Percentiles rank a stretch among this genome's conserved stretches.
These are phyloP conservation scores for Eupithecia vulgata DNA, from an alignment of 2,888 invertebrate genomes.

Conservation along the genomic window DNA sequence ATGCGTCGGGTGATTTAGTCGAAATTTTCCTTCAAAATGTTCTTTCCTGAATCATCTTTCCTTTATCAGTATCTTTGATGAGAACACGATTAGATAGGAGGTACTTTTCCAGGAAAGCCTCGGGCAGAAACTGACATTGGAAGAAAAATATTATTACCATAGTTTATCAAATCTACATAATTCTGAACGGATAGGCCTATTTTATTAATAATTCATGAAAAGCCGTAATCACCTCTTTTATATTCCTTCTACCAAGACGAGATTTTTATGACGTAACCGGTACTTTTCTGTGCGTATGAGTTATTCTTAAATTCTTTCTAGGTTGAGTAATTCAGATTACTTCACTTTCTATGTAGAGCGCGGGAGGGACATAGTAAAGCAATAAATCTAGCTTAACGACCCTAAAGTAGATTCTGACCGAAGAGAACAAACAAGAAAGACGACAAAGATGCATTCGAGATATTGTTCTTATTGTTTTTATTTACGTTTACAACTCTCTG, in stretches of 20 bases:
- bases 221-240: not conserved
- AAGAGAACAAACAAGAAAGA: no score
- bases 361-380: not conserved
- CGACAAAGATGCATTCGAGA: not conserved
- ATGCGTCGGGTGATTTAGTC: not conserved
- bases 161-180: not conserved
- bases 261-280: not conserved
- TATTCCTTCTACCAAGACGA: not conserved
- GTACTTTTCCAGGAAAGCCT: not conserved
- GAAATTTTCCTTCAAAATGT: not conserved
- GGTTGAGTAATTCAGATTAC: not conserved
- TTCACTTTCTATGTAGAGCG: not conserved
- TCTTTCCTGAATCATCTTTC: no score
- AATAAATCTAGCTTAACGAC: not conserved
- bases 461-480: not conserved
- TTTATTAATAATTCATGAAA: conserved; percentile 1
- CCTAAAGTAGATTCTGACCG: not conserved
- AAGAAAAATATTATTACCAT: not conserved
- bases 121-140: not conserved
- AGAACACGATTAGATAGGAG: not conserved
- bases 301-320: not conserved
- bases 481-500: not conserved
- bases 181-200: not conserved
- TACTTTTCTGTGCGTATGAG: not conserved
- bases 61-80: not conserved